A percentile compares a stretch with the other conserved stretches of the same genome.
Evolutionary conservation across 2,113 vertebrate species (phyloP).

Genomic region (Mobula birostris): DNA sequence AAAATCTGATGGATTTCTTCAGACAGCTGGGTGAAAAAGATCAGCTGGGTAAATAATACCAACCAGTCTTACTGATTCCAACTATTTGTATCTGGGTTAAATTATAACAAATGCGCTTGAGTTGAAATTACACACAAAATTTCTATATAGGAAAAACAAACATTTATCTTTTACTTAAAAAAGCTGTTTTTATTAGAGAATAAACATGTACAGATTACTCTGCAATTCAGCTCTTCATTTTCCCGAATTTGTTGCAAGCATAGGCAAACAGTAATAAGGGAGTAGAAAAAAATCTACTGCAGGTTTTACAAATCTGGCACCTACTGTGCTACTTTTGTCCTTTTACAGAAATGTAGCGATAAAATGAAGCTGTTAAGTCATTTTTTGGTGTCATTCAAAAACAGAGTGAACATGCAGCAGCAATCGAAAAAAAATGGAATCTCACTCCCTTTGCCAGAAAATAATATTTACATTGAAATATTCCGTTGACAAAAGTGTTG

Average conservation of each 20-base stretch:
- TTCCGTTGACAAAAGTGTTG: not conserved
- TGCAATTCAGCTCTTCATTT: conserved; percentile 8
- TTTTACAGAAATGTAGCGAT: not conserved
- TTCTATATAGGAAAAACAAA: conserved; percentile 15
- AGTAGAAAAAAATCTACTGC: not conserved
- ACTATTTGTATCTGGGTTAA: not conserved
- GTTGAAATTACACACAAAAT: not conserved
- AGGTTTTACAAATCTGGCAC: not conserved
- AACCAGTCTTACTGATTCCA: not conserved
- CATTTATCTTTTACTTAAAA: not conserved
- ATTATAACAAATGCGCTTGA: not conserved
- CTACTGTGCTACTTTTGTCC: not conserved
- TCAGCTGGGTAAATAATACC: not conserved
- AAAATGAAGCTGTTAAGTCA: not conserved
- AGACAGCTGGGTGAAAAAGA: not conserved
- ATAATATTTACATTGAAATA: conserved; percentile 18
- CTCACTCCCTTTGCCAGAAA: not conserved
- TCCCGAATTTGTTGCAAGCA: conserved; percentile 18
- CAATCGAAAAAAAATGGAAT: not conserved
- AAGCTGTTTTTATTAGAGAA: conserved; percentile 16
- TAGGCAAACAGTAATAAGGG: not conserved
- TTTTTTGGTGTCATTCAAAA: conserved; percentile 33
- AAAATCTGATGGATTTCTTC: not conserved
- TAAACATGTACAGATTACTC: conserved; percentile 28
- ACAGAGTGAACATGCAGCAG: conserved; percentile 19